Conservation (phyloP, 64 coral and sea anemone genomes). For the Pocillopora damicornis region DNA sequence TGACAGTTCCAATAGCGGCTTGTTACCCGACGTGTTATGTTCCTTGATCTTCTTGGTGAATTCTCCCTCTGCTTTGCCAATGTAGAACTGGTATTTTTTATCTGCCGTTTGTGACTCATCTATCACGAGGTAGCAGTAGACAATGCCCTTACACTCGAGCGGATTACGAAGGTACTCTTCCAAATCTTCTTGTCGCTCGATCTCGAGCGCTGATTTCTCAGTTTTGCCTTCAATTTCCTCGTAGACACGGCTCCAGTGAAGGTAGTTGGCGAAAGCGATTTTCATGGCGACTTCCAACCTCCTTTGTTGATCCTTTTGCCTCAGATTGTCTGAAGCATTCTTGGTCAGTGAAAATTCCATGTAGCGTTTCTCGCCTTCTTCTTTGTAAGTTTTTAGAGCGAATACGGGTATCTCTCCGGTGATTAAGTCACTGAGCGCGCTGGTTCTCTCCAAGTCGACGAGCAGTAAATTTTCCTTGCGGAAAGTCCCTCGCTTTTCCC, state of each 20-base stretch:
- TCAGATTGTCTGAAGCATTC: slow-evolving; percentile 17
- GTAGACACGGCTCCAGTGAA: slow-evolving; percentile 54
- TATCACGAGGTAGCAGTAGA: slow-evolving; percentile 70
- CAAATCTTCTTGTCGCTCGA: slow-evolving; percentile 47
- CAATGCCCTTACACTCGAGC: slow-evolving; percentile 57
- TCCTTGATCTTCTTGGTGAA: slow-evolving; percentile 53
- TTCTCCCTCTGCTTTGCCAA: slow-evolving; percentile 55
- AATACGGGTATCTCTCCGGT: slow-evolving; percentile 27
- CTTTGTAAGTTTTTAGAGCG: slow-evolving; percentile 36
- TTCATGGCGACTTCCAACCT: slow-evolving; percentile 49
- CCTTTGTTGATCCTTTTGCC: slow-evolving; percentile 17
- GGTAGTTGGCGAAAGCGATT: slow-evolving; percentile 51
- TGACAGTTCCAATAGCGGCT: slow-evolving; percentile 62
- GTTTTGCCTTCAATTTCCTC: slow-evolving; percentile 48
- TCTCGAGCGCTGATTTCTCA: slow-evolving; percentile 46
- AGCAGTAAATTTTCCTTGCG: slow-evolving; percentile 45
- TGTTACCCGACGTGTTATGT: slow-evolving; percentile 48
- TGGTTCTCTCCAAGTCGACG: slow-evolving; percentile 26
- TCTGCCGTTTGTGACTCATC: slow-evolving; percentile 25
- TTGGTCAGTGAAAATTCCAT: slow-evolving; percentile 26
- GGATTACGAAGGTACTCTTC: slow-evolving; percentile 67
- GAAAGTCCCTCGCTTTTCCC: slow-evolving; percentile 33
- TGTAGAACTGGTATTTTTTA: slow-evolving; percentile 61
- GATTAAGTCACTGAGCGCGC: not conserved
- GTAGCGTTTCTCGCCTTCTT: slow-evolving; percentile 39